A percentile compares a stretch with the other conserved stretches of the same genome.
These are phyloP conservation scores for Tiaroga cobitis DNA, from an alignment of 2,797 vertebrate genomes.

Conservation along the genomic window DNA sequence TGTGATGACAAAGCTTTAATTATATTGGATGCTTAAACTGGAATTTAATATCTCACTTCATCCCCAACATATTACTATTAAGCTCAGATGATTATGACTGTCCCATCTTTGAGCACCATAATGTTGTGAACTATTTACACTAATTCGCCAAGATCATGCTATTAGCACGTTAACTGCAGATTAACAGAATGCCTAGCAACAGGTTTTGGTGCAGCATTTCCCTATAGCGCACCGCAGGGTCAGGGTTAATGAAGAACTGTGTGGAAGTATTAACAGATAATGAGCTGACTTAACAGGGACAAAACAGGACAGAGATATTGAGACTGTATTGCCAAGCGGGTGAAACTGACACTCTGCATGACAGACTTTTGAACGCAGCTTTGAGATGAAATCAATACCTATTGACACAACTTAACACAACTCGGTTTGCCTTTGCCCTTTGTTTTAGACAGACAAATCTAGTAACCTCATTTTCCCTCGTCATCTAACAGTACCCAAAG, in stretches of 20 bases:
- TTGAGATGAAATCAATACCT: slow-evolving; percentile 40
- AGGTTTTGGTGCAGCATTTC: slow-evolving; percentile 26
- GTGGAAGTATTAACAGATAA: slow-evolving; percentile 30
- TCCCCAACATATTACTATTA: slow-evolving; percentile 3
- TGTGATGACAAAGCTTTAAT: not conserved
- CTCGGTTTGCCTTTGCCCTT: slow-evolving; percentile 24
- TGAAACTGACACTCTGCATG: slow-evolving; percentile 32
- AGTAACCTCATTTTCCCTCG: slow-evolving; percentile 11
- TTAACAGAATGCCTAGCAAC: slow-evolving; percentile 48
- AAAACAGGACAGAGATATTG: slow-evolving; percentile 18
- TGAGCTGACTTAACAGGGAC: slow-evolving; percentile 22
- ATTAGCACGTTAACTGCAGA: slow-evolving; percentile 48
- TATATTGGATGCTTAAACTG: slow-evolving; percentile 7
- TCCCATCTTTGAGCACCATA: slow-evolving; percentile 23
- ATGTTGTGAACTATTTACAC: slow-evolving; percentile 35
- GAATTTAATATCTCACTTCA: slow-evolving; percentile 10
- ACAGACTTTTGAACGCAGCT: slow-evolving; percentile 30
- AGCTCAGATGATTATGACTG: slow-evolving; percentile 12
- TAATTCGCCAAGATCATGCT: slow-evolving; percentile 44
- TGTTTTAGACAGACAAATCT: slow-evolving; percentile 5
- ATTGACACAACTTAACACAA: slow-evolving; percentile 37
- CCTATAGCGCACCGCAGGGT: not conserved
- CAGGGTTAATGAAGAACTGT: slow-evolving; percentile 3
- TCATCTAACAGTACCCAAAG: slow-evolving; percentile 24
- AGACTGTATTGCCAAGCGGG: slow-evolving; percentile 22